Conservation (phyloP, 2,113 vertebrate genomes). For the Oryzias melastigma region DNA sequence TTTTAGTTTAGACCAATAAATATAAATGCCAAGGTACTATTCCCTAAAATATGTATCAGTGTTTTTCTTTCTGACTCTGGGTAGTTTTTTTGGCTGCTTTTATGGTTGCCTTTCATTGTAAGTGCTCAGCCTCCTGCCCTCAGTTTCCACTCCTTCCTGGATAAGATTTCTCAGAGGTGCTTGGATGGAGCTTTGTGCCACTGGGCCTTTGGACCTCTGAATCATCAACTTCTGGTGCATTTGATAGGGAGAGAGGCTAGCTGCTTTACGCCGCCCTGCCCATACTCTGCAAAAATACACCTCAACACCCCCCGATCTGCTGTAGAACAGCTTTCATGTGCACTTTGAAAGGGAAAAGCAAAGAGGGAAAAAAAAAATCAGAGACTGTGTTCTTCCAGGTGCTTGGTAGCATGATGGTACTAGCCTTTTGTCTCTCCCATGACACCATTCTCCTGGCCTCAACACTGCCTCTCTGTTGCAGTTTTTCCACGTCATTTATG, state of each 20-base stretch:
- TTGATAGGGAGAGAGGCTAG: conserved; percentile 53
- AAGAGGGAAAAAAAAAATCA: conserved; percentile 78
- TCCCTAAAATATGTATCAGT: conserved; percentile 35
- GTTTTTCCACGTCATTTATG: conserved; percentile 77
- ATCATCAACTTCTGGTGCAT: conserved; percentile 54
- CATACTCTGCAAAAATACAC: conserved; percentile 41
- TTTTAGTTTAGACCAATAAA: conserved; percentile 1
- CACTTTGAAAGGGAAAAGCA: conserved; percentile 76
- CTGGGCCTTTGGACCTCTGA: conserved; percentile 61
- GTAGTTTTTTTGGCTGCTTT: conserved; percentile 52
- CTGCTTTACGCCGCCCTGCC: conserved; percentile 46
- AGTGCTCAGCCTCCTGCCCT: conserved; percentile 34
- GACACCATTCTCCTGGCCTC: conserved; percentile 72
- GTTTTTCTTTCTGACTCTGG: conserved; percentile 19
- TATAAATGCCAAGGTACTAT: conserved; percentile 8
- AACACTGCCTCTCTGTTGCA: conserved; percentile 53
- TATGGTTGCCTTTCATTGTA: conserved; percentile 47
- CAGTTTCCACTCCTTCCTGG: conserved; percentile 52
- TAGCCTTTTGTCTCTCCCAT: conserved; percentile 71
- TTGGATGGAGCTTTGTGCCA: conserved; percentile 60
- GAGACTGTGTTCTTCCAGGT: conserved; percentile 79
- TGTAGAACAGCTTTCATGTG: conserved; percentile 89
- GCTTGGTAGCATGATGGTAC: conserved; percentile 79
- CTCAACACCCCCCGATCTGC: conserved; percentile 78
- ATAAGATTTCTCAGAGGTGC: conserved; percentile 57